Evolutionary conservation across 2,113 vertebrate species (phyloP).

Genomic region (Heterochromis multidens): DNA sequence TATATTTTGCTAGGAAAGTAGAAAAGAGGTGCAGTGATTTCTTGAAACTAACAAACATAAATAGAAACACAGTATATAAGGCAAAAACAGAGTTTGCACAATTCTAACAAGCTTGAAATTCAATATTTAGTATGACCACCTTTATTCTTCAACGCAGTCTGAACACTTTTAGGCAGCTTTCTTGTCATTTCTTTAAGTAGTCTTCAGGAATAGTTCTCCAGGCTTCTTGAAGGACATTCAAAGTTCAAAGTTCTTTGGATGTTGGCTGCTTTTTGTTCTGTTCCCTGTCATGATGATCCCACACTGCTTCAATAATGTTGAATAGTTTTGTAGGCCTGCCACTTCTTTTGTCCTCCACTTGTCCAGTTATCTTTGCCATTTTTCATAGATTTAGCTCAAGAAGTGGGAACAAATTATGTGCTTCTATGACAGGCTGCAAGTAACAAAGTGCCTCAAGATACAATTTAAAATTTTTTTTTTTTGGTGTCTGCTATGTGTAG

Average conservation of each 20-base stretch:
- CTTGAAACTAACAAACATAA: neutral
- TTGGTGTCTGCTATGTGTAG: neutral
- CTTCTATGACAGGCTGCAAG: neutral
- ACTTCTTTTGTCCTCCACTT: neutral
- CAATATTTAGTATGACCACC: neutral
- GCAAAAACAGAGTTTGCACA: neutral
- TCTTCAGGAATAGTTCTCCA: too few relatives aligned
- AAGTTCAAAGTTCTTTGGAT: too few relatives aligned
- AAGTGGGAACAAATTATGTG: neutral
- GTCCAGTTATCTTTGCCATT: neutral
- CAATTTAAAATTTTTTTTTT: neutral
- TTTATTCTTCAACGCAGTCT: neutral
- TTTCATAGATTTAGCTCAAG: neutral
- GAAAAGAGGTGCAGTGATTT: neutral
- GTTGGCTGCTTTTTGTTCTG: too few relatives aligned
- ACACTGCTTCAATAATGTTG: too few relatives aligned
- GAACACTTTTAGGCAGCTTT: neutral
- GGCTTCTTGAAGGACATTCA: too few relatives aligned
- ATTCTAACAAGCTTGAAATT: neutral
- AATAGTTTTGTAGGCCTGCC: too few relatives aligned
- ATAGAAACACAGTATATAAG: neutral
- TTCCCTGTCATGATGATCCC: too few relatives aligned
- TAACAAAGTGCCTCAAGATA: neutral
- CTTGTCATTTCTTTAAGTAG: neutral
- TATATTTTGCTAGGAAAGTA: neutral